These are phyloP conservation scores for Rotaria magnacalcarata DNA, from an alignment of 2,888 invertebrate genomes.

Conservation along the genomic window DNA sequence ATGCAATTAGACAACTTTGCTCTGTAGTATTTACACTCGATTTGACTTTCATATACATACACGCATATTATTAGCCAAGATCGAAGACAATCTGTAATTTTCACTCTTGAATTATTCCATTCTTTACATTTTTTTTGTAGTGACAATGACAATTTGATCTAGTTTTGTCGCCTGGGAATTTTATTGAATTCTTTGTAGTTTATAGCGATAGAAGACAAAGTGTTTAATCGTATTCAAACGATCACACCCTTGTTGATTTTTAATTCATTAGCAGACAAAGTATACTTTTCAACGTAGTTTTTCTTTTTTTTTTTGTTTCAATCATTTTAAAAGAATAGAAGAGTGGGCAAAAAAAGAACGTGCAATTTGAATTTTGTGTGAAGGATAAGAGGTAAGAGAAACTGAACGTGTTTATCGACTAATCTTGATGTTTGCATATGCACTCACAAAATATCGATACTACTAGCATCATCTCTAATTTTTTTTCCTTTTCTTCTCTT, in stretches of 20 bases:
- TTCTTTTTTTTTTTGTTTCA: background rate
- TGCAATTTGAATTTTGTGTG: background rate
- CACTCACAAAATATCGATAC: background rate
- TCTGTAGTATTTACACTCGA: background rate
- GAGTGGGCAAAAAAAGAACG: background rate
- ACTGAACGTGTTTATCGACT: conserved; percentile 7
- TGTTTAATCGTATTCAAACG: conserved; percentile 9
- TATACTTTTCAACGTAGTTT: background rate
- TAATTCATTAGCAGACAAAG: background rate
- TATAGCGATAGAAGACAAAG: background rate
- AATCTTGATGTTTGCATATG: conserved; percentile 6
- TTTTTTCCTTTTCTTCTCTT: background rate
- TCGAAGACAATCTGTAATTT: background rate
- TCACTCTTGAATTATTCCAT: conserved; percentile 8
- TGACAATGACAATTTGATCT: background rate
- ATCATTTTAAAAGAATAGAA: background rate
- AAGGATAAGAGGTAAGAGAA: background rate
- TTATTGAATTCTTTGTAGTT: background rate
- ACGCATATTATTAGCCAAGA: background rate
- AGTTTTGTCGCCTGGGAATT: background rate
- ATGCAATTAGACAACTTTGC: background rate
- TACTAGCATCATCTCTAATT: background rate
- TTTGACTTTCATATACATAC: background rate
- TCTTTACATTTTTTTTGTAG: background rate
- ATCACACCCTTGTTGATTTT: background rate